Conservation (phyloP, 2,888 invertebrate genomes). For the Helicoverpa assulta region DNA sequence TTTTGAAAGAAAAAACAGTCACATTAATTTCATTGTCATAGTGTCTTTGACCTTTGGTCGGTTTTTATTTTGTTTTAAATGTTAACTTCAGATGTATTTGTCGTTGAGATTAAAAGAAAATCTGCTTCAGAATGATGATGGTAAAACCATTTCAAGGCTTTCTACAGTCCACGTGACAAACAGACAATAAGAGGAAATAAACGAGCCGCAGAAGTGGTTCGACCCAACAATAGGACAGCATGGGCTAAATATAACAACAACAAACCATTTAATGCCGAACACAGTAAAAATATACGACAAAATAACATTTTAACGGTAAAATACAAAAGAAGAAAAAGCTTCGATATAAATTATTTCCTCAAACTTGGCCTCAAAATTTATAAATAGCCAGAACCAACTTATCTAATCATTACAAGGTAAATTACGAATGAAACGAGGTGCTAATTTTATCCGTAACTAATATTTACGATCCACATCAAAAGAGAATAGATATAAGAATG, state of each 20-base stretch:
- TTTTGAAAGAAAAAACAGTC: slow-evolving; percentile 16
- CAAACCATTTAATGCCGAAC: slow-evolving; percentile 25
- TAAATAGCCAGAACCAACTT: slow-evolving; percentile 47
- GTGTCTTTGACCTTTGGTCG: slow-evolving; percentile 24
- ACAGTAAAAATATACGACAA: slow-evolving; percentile 28
- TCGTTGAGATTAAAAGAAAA: neutral
- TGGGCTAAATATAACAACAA: slow-evolving; percentile 37
- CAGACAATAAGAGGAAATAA: slow-evolving; percentile 43
- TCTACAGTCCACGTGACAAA: slow-evolving; percentile 35
- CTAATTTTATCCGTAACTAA: slow-evolving; percentile 62
- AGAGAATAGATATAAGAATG: slow-evolving; percentile 52
- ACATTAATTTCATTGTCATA: slow-evolving; percentile 14
- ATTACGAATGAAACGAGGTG: slow-evolving; percentile 55
- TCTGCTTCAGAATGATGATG: neutral
- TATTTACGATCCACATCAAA: slow-evolving; percentile 62
- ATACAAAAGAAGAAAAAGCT: slow-evolving; percentile 24
- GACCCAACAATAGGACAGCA: slow-evolving; percentile 21
- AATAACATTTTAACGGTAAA: slow-evolving; percentile 55
- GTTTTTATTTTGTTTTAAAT: neutral
- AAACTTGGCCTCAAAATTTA: slow-evolving; percentile 56
- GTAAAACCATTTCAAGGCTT: slow-evolving; percentile 10
- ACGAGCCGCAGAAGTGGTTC: slow-evolving; percentile 18
- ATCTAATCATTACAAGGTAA: slow-evolving; percentile 61
- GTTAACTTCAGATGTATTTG: neutral
- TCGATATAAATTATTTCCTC: slow-evolving; percentile 48